phyloP scores from a whole-genome alignment of 2,888 invertebrate species.

The Dynastes grantii region DNA sequence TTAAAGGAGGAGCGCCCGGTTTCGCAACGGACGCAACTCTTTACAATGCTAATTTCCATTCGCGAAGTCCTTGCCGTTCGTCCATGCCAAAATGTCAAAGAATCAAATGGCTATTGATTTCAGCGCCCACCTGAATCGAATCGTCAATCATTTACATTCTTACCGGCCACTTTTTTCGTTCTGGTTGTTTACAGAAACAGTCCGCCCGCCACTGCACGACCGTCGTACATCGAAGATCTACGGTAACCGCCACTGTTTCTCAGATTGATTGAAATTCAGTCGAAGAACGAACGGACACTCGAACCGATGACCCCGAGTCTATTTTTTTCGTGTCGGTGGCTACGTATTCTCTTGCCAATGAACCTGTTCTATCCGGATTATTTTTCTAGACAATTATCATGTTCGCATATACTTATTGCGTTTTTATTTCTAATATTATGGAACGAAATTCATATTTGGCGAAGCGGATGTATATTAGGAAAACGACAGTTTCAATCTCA shows the following conservation, averaged over 20 bases:
- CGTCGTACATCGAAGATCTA: not conserved
- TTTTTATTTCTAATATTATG: not conserved
- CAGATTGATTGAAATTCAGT: slow-evolving; percentile 6
- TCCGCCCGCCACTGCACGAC: not conserved
- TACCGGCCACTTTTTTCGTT: not conserved
- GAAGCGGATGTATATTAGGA: not conserved
- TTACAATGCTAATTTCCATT: slow-evolving; percentile 31
- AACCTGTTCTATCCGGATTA: slow-evolving; percentile 31
- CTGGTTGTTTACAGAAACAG: slow-evolving; percentile 17
- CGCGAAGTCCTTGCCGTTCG: not conserved
- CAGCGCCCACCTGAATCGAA: slow-evolving; percentile 38
- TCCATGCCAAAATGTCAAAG: slow-evolving; percentile 37
- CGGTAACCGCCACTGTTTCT: slow-evolving; percentile 3
- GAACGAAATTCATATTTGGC: not conserved
- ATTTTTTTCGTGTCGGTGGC: slow-evolving; percentile 31
- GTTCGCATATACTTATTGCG: not conserved
- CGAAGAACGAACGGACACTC: not conserved
- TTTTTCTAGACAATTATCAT: slow-evolving; percentile 14
- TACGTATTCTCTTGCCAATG: slow-evolving; percentile 15
- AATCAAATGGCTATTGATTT: slow-evolving; percentile 34
- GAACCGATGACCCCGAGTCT: slow-evolving; percentile 39
- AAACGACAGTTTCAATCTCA: not conserved
- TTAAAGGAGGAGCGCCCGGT: slow-evolving; percentile 29
- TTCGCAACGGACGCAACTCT: slow-evolving; percentile 21
- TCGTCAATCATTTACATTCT: slow-evolving; percentile 39